Percentiles rank a stretch among this genome's conserved stretches.
These are phyloP conservation scores for Pristionchus entomophagus DNA, from an alignment of 2,888 invertebrate species.

Conservation along the genomic window DNA sequence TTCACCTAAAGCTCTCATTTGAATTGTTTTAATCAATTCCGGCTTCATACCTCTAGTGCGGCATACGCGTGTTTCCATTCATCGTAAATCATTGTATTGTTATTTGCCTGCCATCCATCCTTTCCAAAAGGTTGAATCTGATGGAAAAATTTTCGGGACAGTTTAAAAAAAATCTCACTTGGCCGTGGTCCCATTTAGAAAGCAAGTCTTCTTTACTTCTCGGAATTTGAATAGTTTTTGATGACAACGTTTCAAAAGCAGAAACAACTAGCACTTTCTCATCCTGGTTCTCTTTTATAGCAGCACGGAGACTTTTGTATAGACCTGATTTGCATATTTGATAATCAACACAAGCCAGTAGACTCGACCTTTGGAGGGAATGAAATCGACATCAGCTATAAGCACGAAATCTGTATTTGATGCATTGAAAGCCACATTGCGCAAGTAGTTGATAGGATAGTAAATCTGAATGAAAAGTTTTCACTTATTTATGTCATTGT, in stretches of 20 bases:
- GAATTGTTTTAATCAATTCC: too few species aligned
- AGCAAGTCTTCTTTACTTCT: too few species aligned
- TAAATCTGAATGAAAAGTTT: slow-evolving; percentile 82
- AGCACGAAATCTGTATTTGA: slow-evolving; percentile 89
- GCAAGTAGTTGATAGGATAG: slow-evolving; percentile 90
- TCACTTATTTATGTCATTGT: not conserved
- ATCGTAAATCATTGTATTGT: too few species aligned
- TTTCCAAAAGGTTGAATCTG: too few species aligned
- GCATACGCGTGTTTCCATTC: too few species aligned
- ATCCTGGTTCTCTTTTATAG: slow-evolving; percentile 8
- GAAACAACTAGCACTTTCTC: slow-evolving; percentile 86
- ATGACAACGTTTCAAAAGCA: slow-evolving; percentile 78
- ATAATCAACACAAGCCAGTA: not conserved
- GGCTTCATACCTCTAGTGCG: too few species aligned
- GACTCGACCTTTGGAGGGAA: slow-evolving; percentile 80
- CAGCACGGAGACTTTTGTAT: not conserved
- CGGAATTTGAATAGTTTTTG: too few species aligned
- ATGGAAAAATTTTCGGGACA: too few species aligned
- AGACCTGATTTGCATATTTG: not conserved
- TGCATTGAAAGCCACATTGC: slow-evolving; percentile 88
- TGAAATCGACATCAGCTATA: slow-evolving; percentile 90
- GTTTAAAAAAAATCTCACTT: too few species aligned
- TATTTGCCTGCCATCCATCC: too few species aligned
- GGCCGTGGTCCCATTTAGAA: too few species aligned
- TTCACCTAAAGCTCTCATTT: too few species aligned